Evolutionary conservation across 2,113 vertebrate genomes (phyloP).

Genomic region (Pedetes capensis): DNA sequence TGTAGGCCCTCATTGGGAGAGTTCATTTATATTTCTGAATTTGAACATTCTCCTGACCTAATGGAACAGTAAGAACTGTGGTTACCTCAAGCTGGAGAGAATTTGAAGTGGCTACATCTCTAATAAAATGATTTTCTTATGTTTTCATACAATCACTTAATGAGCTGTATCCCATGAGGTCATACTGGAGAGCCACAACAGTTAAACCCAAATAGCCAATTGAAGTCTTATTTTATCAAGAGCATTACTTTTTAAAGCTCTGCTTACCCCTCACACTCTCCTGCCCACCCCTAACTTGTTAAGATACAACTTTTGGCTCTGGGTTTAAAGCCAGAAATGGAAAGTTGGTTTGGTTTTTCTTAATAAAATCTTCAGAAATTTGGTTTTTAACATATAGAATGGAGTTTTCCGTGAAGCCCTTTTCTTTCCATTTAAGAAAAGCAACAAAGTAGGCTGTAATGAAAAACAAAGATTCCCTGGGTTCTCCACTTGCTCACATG

Average conservation of each 20-base stretch:
- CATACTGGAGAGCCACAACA: not conserved
- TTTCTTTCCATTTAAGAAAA: slow-evolving; percentile 68
- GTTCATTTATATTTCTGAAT: slow-evolving; percentile 47
- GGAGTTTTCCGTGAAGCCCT: slow-evolving; percentile 67
- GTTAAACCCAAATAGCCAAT: not conserved
- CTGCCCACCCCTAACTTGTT: not conserved
- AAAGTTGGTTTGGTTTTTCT: slow-evolving; percentile 71
- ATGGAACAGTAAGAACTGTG: slow-evolving; percentile 64
- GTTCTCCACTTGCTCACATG: slow-evolving; percentile 47
- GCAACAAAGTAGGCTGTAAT: not conserved
- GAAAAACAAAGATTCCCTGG: slow-evolving; percentile 40
- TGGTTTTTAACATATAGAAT: slow-evolving; percentile 59
- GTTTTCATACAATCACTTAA: slow-evolving; percentile 56
- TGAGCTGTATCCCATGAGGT: slow-evolving; percentile 64
- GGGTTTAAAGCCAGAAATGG: slow-evolving; percentile 63
- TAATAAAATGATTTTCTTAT: slow-evolving; percentile 62
- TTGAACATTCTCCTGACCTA: slow-evolving; percentile 38
- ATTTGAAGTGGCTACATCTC: slow-evolving; percentile 13
- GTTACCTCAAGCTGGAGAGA: slow-evolving; percentile 49
- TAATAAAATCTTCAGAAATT: slow-evolving; percentile 75
- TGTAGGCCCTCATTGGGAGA: slow-evolving; percentile 24
- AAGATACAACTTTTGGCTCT: slow-evolving; percentile 28
- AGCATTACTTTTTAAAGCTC: not conserved
- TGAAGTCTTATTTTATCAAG: slow-evolving; percentile 12
- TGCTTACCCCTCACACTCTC: not conserved